Conservation (phyloP, 2,113 vertebrate species). For the Boleophthalmus pectinirostris region DNA sequence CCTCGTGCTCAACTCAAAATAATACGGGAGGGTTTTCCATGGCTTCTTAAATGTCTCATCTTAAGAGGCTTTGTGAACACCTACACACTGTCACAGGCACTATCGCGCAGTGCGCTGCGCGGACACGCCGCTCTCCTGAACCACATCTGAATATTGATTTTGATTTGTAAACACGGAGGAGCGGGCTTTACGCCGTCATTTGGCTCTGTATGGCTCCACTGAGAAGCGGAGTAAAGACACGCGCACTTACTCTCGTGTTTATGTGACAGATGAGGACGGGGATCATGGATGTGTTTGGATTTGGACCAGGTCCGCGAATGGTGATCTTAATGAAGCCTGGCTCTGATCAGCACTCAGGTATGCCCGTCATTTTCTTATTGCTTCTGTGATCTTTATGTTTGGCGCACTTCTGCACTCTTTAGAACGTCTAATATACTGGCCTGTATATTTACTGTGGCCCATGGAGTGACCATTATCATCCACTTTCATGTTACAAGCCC, state of each 20-base stretch:
- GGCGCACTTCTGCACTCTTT: background rate
- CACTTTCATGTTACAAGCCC: background rate
- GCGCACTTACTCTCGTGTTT: conserved; percentile 26
- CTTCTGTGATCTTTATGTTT: background rate
- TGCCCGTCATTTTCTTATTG: background rate
- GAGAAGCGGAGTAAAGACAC: conserved; percentile 67
- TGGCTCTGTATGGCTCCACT: conserved; percentile 48
- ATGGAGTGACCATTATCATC: background rate
- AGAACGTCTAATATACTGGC: background rate
- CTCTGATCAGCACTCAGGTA: conserved; percentile 47
- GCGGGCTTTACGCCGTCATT: conserved; percentile 62
- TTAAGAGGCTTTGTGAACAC: conserved; percentile 98
- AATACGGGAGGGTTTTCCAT: conserved; percentile 94
- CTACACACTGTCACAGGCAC: conserved; percentile 79
- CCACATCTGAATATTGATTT: conserved; percentile 99
- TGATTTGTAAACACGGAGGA: conserved; percentile 90
- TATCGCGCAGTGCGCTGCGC: conserved; percentile 70
- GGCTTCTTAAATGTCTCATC: conserved; percentile 98
- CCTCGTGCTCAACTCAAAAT: conserved; percentile 81
- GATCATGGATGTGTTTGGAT: conserved; percentile 53
- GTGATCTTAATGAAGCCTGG: conserved; percentile 7
- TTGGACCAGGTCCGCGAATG: conserved; percentile 13
- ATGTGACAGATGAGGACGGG: conserved; percentile 50
- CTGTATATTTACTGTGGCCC: background rate
- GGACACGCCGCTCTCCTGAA: conserved; percentile 94